Evolutionary conservation across 2,888 invertebrate genomes (phyloP).

Genomic region (Nomada lathburiana): DNA sequence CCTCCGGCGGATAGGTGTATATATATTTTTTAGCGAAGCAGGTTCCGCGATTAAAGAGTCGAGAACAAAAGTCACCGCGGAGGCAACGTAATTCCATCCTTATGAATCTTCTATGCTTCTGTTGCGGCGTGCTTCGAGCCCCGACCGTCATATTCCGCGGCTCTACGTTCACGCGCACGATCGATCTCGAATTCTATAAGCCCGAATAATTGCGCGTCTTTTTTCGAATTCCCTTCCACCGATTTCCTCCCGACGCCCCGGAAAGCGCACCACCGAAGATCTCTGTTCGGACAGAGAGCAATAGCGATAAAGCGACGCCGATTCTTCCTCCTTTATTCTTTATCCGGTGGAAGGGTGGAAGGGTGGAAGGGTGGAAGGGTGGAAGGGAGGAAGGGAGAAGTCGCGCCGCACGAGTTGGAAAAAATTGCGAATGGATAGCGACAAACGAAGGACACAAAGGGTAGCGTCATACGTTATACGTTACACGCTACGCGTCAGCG

Average conservation of each 20-base stretch:
- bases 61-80: slow-evolving; percentile 67
- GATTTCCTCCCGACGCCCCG: slow-evolving; percentile 6
- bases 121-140: slow-evolving; percentile 50
- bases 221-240: slow-evolving; percentile 44
- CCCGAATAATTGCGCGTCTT: slow-evolving; percentile 42
- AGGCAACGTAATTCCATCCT: slow-evolving; percentile 66
- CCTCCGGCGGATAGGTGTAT: slow-evolving; percentile 48
- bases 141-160: slow-evolving; percentile 34
- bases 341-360: neutral
- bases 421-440: slow-evolving; percentile 18
- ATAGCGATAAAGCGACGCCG: neutral
- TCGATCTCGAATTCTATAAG: slow-evolving; percentile 61
- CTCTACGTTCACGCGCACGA: slow-evolving; percentile 23
- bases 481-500: slow-evolving; percentile 1
- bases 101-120: slow-evolving; percentile 65
- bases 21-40: slow-evolving; percentile 63
- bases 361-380: neutral
- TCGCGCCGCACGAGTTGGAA: slow-evolving; percentile 7
- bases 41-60: slow-evolving; percentile 65
- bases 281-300: neutral
- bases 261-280: neutral
- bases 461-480: neutral
- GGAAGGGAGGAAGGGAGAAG: neutral
- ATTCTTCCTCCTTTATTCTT: neutral
- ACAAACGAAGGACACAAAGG: slow-evolving; percentile 26